Evolutionary conservation across 2,113 vertebrate species (phyloP).

Genomic region (Puffinus mauretanicus): DNA sequence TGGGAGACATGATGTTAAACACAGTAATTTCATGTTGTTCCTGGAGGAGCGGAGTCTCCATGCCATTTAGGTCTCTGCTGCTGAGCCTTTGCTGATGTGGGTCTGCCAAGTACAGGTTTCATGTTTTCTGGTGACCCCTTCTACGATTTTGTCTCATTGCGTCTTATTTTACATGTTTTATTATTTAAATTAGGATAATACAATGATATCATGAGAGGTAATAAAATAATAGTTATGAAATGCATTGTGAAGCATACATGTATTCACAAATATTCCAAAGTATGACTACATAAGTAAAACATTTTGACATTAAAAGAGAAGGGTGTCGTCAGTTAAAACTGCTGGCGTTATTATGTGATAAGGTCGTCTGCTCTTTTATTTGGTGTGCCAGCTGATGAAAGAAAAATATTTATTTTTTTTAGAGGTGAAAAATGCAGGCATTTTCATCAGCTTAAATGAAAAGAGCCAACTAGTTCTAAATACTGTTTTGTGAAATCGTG

Average conservation of each 20-base stretch:
- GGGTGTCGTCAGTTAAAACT: not conserved
- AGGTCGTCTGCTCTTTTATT: not conserved
- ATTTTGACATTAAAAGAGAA: not conserved
- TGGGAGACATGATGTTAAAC: not conserved
- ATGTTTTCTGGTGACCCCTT: not conserved
- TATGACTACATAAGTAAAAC: not conserved
- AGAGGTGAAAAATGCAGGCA: not conserved
- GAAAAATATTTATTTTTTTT: not conserved
- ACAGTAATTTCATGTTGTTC: not conserved
- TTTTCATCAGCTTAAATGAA: conserved; percentile 1
- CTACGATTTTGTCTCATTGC: not conserved
- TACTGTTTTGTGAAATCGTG: not conserved
- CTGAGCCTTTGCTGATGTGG: not conserved
- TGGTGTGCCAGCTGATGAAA: not conserved
- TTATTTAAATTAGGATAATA: not conserved
- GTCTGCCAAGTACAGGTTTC: not conserved
- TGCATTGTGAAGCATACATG: not conserved
- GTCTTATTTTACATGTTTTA: not conserved
- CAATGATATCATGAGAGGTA: not conserved
- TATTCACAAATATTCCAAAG: not conserved
- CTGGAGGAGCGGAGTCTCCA: not conserved
- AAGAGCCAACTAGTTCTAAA: not conserved
- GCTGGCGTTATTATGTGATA: not conserved
- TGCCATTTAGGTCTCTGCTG: not conserved
- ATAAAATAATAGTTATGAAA: not conserved